Base-by-base conservation (phyloP, 2,888 invertebrate species). In the Pandemis cinnamomeana region DNA sequence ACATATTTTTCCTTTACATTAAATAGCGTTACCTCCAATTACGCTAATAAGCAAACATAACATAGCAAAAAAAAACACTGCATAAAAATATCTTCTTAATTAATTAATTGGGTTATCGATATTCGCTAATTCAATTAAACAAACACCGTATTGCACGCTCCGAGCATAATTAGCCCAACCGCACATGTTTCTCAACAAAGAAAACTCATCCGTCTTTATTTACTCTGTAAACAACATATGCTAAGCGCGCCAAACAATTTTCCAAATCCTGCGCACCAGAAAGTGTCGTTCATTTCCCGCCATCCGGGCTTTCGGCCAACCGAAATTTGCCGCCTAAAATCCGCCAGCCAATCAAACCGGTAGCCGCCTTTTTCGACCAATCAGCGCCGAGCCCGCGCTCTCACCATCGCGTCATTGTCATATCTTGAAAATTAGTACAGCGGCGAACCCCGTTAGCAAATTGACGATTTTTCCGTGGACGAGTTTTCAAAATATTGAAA, bases 381-480 rank as follows among this genome's bases (percentile, higher is more conserved):
- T 91, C 80, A 86, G 81, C 83, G 82, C 48, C 81, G 83, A 93
- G 87, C 93, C 92, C 94, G 94, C 94, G 93, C 92, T 93, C 92
- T 91, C 88, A 91, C 91, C 90, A 91, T 85, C 89, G 94, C 93
- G 92, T 93, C 94, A 89, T 90, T 91, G 91, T 92, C 91, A 89
- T 92, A 92, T 92, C 93, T 93, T 87, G 93, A 90, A 93, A 93
- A 92, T 93, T 93, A 93, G 94, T 94, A 91, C 93, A 88, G 87
- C 86, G 84, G 92, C 89, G 93, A 93, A 93, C 92, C 91, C 91
- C 93, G 94, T 89, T 89, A 89, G 90, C 88, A 90, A 91, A 92
- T 91, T 88, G 88, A 86, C 87, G 89, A 89, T 91, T 93, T 92
- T 91, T 89, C 89, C 89, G 86, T 87, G 87, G 87, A 83, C 87